Conservation (phyloP, 2,888 invertebrate species). For the Sarcophaga caerulescens region DNA sequence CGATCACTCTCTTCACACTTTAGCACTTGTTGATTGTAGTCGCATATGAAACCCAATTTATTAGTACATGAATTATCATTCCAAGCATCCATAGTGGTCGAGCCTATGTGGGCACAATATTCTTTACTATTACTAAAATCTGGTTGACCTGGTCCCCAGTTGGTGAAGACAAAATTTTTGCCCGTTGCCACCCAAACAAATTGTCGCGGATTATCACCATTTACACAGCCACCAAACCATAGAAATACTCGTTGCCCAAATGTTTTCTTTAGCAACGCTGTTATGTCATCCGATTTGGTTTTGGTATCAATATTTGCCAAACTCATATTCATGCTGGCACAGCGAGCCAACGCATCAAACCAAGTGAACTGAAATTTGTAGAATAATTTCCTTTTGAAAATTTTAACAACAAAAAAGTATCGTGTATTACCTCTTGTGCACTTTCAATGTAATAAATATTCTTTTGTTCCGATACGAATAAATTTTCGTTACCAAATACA, state of each 20-base stretch:
- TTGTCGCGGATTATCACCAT: background rate
- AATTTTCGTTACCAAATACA: conserved; percentile 2
- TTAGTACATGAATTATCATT: conserved; percentile 35
- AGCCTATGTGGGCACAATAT: conserved; percentile 46
- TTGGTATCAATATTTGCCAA: conserved; percentile 36
- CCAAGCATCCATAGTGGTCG: conserved; percentile 35
- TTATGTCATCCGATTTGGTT: conserved; percentile 36
- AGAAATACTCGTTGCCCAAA: conserved; percentile 24
- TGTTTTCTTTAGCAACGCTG: background rate
- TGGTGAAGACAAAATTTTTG: conserved; percentile 22
- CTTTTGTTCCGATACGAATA: conserved; percentile 11
- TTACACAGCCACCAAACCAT: conserved; percentile 45
- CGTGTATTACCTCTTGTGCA: conserved; percentile 36
- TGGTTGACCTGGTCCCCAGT: conserved; percentile 33
- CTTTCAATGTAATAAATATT: conserved; percentile 34
- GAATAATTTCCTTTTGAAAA: too few relatives aligned
- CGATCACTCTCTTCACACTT: background rate
- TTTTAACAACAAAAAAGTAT: too few relatives aligned
- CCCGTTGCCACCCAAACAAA: conserved; percentile 51
- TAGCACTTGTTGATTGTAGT: conserved; percentile 11
- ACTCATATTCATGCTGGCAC: conserved; percentile 49
- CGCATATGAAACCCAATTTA: conserved; percentile 48
- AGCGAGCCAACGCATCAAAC: conserved; percentile 31
- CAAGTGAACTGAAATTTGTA: conserved; percentile 41
- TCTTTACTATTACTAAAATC: conserved; percentile 37